Base-by-base conservation (phyloP, 2,888 invertebrate species). In the Sericinus montela region DNA sequence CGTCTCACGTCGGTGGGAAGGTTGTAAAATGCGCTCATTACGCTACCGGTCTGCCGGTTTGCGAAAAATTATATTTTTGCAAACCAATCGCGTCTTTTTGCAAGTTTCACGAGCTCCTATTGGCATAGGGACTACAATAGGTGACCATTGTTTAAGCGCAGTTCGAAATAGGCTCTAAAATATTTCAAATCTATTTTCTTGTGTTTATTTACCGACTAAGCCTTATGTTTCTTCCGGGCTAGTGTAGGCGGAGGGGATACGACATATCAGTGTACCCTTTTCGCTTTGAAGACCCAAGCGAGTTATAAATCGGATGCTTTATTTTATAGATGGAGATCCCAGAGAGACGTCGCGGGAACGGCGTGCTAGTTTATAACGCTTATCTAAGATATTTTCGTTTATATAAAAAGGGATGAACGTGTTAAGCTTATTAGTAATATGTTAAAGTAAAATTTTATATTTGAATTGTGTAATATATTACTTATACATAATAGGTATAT, bases 221-320 rank as follows among this genome's bases (percentile, higher is more conserved):
- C 57, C 67, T 74, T 70, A 59, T 61, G 23, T 16, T 23, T 71
- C 73, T 61, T 64, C 58, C 57, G 53, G 60, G 69, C 73, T 64
- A 57, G 58, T 60, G 58, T 55, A 55, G 56, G 63, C 63, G 65
- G 67, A 68, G 69, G 59, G 64, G 69, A 70, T 75, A 72, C 68
- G 25, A 25, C 73, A 74, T 77, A 82, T 81, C 79, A 80, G 74
- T 78, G 80, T 76, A 75, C 75, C 77, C 80, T 80, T 79, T 79
- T 72, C 68, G 67, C 65, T 67, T 75, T 80, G 75, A 79, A 83
- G 71, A 79, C 79, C 79, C 77, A 63, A 65, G 75, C 73, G 81
- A 77, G 78, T 80, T 80, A 75, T 89, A 86, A 87, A 88, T 84
- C 79, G 84, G 80, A 75, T 85, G 80, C 66, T 87, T 88, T 89